A percentile compares a stretch with the other conserved stretches of the same genome.
Evolutionary conservation across 2,888 invertebrate genomes (phyloP).

Genomic region (Siphonodentalium dalli): DNA sequence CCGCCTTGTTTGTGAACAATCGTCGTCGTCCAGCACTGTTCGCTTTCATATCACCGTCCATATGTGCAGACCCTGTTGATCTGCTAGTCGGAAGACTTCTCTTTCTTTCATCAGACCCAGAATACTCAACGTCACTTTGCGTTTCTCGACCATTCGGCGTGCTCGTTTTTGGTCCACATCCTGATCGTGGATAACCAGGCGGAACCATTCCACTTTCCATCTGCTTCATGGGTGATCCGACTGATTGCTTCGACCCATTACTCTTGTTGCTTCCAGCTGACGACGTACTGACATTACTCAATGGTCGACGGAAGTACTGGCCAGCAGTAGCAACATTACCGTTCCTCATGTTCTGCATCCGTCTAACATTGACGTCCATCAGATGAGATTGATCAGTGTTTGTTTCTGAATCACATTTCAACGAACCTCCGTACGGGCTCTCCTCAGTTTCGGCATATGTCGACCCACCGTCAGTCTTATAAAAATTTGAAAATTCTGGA

Average conservation of each 20-base stretch:
- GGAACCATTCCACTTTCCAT: slow-evolving; percentile 15
- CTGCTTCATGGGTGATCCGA: slow-evolving; percentile 27
- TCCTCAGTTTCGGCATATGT: slow-evolving; percentile 36
- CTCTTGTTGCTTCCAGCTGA: slow-evolving; percentile 57
- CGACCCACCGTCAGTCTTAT: slow-evolving; percentile 36
- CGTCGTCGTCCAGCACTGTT: slow-evolving; percentile 56
- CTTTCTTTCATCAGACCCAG: too few species aligned
- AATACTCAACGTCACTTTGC: too few species aligned
- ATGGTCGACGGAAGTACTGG: slow-evolving; percentile 51
- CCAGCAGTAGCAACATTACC: slow-evolving; percentile 37
- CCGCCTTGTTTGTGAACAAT: slow-evolving; percentile 54
- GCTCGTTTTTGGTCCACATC: slow-evolving; percentile 37
- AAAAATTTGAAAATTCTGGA: slow-evolving; percentile 44
- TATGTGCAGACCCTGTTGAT: slow-evolving; percentile 48
- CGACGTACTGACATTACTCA: slow-evolving; percentile 57
- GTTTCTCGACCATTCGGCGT: too few species aligned
- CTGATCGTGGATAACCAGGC: slow-evolving; percentile 39
- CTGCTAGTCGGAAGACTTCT: too few species aligned
- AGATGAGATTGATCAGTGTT: slow-evolving; percentile 60
- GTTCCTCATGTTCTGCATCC: slow-evolving; percentile 42
- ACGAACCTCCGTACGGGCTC: slow-evolving; percentile 35
- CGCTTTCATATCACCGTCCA: slow-evolving; percentile 55
- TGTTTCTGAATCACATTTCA: slow-evolving; percentile 58
- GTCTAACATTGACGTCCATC: slow-evolving; percentile 49
- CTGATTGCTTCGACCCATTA: slow-evolving; percentile 34